Base-by-base conservation (phyloP, 1,140 invertebrate genomes). In the Heliconius himera region DNA sequence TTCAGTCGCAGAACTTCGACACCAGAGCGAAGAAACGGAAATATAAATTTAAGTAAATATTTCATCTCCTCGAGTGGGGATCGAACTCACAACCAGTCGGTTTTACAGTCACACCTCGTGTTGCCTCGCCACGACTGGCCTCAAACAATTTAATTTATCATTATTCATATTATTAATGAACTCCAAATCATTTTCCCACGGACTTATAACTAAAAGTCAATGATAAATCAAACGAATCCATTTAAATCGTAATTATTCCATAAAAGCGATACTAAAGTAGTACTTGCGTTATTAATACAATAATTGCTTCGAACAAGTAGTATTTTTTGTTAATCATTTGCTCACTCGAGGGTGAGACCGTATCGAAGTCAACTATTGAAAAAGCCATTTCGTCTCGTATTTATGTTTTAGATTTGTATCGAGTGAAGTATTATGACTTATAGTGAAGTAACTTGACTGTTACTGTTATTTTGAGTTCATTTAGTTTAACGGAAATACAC, bases 371-470 rank as follows among this genome's bases (percentile, higher is more conserved):
- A 85, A 84, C 79, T 87, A 87, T 85, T 73, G 87, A 82, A 84
- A 88, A 85, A 84, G 80, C 83, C 79, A 87, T 87, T 87, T 87
- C 79, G 78, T 73, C 60, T 81, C 72, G 72, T 46, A 75, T 77
- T 77, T 78, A 78, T 78, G 74, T 81, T 73, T 76, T 46, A 74
- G 75, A 74, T 81, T 78, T 41, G 51, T 78, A 81, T 78, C 56
- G 77, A 51, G 41, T 75, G 70, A 73, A 81, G 76, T 78, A 78
- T 66, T 26, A 66, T 78, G 76, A 78, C 71, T 78, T 78, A 73
- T 36, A 46, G 41, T 46, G 13, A 46, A 46, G 41, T 46, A 80
- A 80, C 46, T 73, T 70, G 49, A 36, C 16, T 41, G 51, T 20
- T 56, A 60, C 13, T 66, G n/a, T 29, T 66, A 29, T 66, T 60